Evolutionary conservation across 1,140 invertebrate genomes (phyloP).

Genomic region (Adoxophyes honmai): DNA sequence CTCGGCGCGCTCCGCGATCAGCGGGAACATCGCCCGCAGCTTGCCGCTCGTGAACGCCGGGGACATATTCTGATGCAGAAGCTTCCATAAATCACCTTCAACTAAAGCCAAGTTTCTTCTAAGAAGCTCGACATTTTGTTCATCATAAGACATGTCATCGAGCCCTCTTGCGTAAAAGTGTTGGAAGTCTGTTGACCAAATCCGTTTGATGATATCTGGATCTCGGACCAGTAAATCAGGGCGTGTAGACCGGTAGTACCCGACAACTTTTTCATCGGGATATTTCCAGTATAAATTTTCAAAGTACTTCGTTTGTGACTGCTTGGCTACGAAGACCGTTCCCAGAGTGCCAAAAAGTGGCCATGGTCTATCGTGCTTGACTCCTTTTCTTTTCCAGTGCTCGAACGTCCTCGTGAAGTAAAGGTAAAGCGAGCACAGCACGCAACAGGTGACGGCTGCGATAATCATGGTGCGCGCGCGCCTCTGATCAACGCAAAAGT

Average conservation of each 20-base stretch:
- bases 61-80: slow-evolving; percentile 71
- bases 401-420: too few species aligned
- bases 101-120: slow-evolving; percentile 37
- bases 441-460: too few species aligned
- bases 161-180: background rate
- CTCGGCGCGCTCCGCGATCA: too few species aligned
- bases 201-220: background rate
- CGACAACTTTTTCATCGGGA: slow-evolving; percentile 25
- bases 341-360: slow-evolving; percentile 8
- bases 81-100: slow-evolving; percentile 70
- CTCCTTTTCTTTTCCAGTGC: slow-evolving; percentile 10
- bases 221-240: background rate
- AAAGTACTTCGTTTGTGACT: slow-evolving; percentile 1
- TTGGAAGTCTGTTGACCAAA: slow-evolving; percentile 1
- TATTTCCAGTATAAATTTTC: slow-evolving; percentile 24
- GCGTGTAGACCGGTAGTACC: slow-evolving; percentile 2
- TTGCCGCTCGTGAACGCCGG: slow-evolving; percentile 78
- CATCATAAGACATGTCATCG: slow-evolving; percentile 40
- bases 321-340: background rate
- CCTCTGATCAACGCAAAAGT: too few species aligned
- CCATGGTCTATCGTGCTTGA: background rate
- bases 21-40: slow-evolving; percentile 76
- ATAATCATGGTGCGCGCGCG: too few species aligned
- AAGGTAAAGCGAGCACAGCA: too few species aligned
- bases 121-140: slow-evolving; percentile 32